Evolutionary conservation across 2,113 vertebrate genomes (phyloP).

Genomic region (Stegostoma tigrinum): DNA sequence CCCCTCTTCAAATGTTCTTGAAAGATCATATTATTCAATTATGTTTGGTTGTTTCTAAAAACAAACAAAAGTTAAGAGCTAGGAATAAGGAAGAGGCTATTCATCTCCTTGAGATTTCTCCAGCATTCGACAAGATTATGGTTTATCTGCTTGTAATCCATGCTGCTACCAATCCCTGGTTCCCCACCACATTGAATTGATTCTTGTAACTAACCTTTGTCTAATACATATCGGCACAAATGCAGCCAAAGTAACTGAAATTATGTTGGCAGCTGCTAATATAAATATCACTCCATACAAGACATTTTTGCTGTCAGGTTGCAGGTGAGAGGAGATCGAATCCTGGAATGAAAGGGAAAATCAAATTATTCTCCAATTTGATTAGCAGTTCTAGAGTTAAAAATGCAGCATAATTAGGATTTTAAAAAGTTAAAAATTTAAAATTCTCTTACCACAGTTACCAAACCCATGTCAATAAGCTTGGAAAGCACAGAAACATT

Average conservation of each 20-base stretch:
- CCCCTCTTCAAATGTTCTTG: background rate
- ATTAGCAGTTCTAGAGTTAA: background rate
- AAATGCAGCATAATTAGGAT: no score
- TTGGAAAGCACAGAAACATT: conserved; percentile 9
- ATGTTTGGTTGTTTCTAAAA: no score
- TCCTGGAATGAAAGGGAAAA: background rate
- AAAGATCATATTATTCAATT: no score
- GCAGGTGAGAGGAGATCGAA: background rate
- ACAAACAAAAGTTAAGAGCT: no score
- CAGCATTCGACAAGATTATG: no score
- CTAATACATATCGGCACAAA: background rate
- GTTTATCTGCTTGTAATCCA: no score
- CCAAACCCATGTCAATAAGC: conserved; percentile 23
- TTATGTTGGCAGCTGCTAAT: background rate
- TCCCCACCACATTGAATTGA: background rate
- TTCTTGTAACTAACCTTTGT: background rate
- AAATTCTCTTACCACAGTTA: conserved; percentile 14
- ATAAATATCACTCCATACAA: conserved; percentile 5
- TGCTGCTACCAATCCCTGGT: no score
- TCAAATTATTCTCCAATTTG: background rate
- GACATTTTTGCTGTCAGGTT: background rate
- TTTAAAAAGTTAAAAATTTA: background rate
- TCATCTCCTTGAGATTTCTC: no score
- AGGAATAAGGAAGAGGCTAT: no score
- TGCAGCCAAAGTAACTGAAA: background rate